Conservation (phyloP, 2,113 vertebrate species). For the Potamarius usumacintae region DNA sequence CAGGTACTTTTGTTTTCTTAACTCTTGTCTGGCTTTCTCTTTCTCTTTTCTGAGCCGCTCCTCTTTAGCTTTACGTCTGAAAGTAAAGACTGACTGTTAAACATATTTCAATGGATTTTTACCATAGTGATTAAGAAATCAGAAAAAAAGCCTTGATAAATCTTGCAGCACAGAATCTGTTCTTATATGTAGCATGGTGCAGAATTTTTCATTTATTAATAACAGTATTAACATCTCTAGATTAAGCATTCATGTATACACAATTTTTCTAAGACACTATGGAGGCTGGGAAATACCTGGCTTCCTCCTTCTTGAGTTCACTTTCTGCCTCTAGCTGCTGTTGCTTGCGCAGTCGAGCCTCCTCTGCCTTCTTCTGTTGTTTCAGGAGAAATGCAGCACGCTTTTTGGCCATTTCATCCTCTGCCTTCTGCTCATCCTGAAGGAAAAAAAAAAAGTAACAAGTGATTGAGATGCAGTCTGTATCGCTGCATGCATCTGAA, state of each 20-base stretch:
- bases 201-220: not conserved
- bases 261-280: not conserved
- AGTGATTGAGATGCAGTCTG: not conserved
- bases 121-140: not conserved
- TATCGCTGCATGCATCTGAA: not conserved
- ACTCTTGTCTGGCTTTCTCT: slow-evolving; percentile 89
- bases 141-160: not conserved
- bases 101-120: not conserved
- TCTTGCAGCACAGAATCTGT: not conserved
- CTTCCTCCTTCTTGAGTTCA: slow-evolving; percentile 89
- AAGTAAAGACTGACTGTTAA: not conserved
- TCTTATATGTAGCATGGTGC: not conserved
- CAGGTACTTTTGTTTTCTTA: slow-evolving; percentile 95
- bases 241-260: not conserved
- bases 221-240: not conserved
- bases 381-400: slow-evolving; percentile 91
- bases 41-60: slow-evolving; percentile 93
- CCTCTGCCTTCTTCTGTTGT: slow-evolving; percentile 95
- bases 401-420: slow-evolving; percentile 93
- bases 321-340: slow-evolving; percentile 90
- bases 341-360: slow-evolving; percentile 86
- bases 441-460: not conserved
- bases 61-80: slow-evolving; percentile 91
- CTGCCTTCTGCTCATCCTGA: slow-evolving; percentile 94
- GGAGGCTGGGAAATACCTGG: slow-evolving; percentile 72